phyloP scores from a whole-genome alignment of 2,113 vertebrate genomes.

The Porphyrio hochstetteri region DNA sequence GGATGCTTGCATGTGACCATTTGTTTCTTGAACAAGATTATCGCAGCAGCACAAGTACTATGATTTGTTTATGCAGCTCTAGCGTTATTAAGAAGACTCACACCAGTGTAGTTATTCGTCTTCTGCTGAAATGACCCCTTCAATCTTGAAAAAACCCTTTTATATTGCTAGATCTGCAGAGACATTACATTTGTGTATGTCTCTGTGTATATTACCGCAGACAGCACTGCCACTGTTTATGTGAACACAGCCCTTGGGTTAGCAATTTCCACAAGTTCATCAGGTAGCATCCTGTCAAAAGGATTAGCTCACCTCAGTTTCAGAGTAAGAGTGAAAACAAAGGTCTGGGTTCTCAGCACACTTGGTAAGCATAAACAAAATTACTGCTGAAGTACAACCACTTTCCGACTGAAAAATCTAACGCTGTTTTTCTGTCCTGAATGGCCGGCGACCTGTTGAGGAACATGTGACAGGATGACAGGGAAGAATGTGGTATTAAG shows the following conservation, averaged over 20 bases:
- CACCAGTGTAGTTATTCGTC: neutral
- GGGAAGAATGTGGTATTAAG: rapidly evolving
- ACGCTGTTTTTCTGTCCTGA: neutral
- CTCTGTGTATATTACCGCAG: neutral
- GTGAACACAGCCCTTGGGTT: neutral
- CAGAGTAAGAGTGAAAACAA: neutral
- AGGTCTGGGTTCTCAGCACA: neutral
- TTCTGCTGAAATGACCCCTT: neutral
- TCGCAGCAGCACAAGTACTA: neutral
- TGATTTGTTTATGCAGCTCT: neutral
- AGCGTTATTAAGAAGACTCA: neutral
- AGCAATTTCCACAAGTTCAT: neutral
- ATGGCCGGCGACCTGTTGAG: neutral
- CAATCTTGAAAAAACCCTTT: neutral
- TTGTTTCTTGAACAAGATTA: neutral
- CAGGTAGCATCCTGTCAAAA: neutral
- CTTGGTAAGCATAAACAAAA: neutral
- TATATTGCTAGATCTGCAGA: neutral
- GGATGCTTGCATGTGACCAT: neutral
- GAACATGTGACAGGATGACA: neutral
- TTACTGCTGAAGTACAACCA: neutral
- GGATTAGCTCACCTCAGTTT: neutral
- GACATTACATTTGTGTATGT: neutral
- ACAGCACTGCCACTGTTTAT: neutral
- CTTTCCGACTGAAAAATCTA: neutral